phyloP scores from a whole-genome alignment of 2,113 vertebrate species.

The Blennius ocellaris region DNA sequence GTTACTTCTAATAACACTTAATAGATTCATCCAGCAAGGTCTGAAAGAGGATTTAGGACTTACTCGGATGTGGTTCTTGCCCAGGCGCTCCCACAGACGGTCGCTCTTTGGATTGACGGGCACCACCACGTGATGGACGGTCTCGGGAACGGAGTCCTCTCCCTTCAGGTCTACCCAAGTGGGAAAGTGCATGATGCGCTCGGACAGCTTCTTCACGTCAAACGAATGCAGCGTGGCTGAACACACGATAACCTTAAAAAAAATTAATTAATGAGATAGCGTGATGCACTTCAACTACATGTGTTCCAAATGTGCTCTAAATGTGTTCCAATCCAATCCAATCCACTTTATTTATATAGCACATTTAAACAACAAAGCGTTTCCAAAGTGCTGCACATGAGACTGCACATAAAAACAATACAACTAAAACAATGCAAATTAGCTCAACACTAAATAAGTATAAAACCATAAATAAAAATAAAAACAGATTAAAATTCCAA shows the following conservation, averaged over 20 bases:
- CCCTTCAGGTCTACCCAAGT: slow-evolving; percentile 99
- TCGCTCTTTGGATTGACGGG: slow-evolving; percentile 93
- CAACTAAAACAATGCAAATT: too few relatives aligned
- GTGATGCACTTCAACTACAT: too few relatives aligned
- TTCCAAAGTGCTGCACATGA: too few relatives aligned
- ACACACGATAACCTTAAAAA: slow-evolving; percentile 94
- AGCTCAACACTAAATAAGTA: too few relatives aligned
- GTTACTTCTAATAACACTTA: neutral
- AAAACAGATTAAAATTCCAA: too few relatives aligned
- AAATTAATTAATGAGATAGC: neutral
- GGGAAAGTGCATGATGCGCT: slow-evolving; percentile 99
- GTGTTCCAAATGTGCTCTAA: too few relatives aligned
- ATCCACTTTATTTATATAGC: too few relatives aligned
- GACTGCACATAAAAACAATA: too few relatives aligned
- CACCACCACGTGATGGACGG: slow-evolving; percentile 96
- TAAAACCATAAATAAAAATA: too few relatives aligned
- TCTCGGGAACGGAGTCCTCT: slow-evolving; percentile 97
- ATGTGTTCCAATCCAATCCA: too few relatives aligned
- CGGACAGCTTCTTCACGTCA: slow-evolving; percentile 97
- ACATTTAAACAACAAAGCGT: too few relatives aligned
- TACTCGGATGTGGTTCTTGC: slow-evolving; percentile 92
- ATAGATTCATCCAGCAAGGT: too few relatives aligned
- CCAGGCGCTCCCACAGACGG: slow-evolving; percentile 90
- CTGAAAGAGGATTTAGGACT: slow-evolving; percentile 6
- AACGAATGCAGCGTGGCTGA: slow-evolving; percentile 98